phyloP scores from a whole-genome alignment of 2,113 vertebrate genomes.

The Salvator merianae region DNA sequence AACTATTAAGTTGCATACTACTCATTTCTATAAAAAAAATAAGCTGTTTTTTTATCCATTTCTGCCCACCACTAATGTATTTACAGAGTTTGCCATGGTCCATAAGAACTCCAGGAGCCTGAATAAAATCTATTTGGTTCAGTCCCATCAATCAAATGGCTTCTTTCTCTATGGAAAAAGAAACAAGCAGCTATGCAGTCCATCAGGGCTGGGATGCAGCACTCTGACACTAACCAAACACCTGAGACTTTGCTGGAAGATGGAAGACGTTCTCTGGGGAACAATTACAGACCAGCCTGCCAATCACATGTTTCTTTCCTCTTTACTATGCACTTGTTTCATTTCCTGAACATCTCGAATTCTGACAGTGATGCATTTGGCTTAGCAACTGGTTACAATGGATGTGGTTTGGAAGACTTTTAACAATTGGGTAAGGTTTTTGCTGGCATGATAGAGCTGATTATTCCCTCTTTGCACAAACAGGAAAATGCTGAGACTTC shows the following conservation, averaged over 20 bases:
- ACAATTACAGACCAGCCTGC: not conserved
- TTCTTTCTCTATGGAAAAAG: conserved; percentile 13
- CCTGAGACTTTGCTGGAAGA: not conserved
- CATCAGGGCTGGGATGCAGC: not conserved
- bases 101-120: not conserved
- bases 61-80: not conserved
- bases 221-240: not conserved
- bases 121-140: not conserved
- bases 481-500: not conserved
- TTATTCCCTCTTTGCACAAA: not conserved
- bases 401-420: not conserved
- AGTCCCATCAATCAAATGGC: not conserved
- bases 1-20: not conserved
- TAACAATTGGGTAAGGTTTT: conserved; percentile 1
- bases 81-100: not conserved
- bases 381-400: not conserved
- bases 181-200: not conserved
- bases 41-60: not conserved
- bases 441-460: not conserved
- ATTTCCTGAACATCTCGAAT: not conserved
- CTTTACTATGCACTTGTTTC: not conserved
- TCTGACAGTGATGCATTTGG: not conserved
- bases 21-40: not conserved
- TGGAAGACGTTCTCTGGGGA: not conserved
- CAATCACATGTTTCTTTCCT: not conserved